Percentiles rank a stretch among this genome's conserved stretches.
Conservation (phyloP, 1,140 invertebrate species). For the Pseudomyrmex pallidus region DNA sequence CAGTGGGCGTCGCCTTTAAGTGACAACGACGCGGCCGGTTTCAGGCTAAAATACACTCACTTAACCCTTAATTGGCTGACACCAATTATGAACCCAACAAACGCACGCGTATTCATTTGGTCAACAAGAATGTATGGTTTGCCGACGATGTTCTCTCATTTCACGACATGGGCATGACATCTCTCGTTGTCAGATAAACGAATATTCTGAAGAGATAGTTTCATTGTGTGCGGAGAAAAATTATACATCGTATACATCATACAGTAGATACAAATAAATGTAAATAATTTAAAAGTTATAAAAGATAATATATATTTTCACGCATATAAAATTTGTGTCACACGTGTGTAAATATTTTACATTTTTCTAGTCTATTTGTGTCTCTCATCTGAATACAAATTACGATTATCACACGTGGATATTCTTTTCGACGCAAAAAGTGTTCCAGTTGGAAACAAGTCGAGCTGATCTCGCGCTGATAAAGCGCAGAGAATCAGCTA, state of each 20-base stretch:
- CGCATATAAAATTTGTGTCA: not conserved
- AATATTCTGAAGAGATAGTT: constrained; percentile 38
- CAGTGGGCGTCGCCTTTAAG: constrained; percentile 65
- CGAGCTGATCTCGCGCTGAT: not conserved
- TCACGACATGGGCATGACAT: constrained; percentile 39
- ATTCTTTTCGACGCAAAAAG: not conserved
- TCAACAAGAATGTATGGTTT: constrained; percentile 73
- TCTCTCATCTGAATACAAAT: no score
- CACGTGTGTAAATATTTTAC: no score
- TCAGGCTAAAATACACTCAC: constrained; percentile 73
- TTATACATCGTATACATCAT: no score
- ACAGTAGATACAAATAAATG: no score
- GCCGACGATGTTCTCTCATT: constrained; percentile 63
- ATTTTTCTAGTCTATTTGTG: no score
- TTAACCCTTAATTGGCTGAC: constrained; percentile 73
- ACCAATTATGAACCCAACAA: constrained; percentile 70
- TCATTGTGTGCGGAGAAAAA: no score
- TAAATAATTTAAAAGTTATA: not conserved
- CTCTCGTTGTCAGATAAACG: constrained; percentile 49
- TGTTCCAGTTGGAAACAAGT: not conserved
- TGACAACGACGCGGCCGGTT: constrained; percentile 71
- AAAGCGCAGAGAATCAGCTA: not conserved
- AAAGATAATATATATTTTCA: no score
- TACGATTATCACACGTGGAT: no score
- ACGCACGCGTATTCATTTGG: constrained; percentile 73